Evolutionary conservation across 2,797 vertebrate genomes (phyloP).

Genomic region (Hirundo rustica): DNA sequence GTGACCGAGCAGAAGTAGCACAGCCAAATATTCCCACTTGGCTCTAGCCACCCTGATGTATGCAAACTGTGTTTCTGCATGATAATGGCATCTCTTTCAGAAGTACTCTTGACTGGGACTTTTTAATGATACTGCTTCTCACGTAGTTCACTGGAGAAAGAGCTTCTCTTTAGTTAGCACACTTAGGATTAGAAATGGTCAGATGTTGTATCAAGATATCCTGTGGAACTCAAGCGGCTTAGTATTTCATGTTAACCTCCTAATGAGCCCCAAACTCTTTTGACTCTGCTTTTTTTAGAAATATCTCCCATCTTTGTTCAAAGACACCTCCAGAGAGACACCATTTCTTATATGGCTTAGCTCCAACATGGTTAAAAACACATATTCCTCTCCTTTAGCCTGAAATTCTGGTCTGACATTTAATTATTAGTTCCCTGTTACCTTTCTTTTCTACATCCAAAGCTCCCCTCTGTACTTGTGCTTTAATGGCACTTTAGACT

Average conservation of each 20-base stretch:
- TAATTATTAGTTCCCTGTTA: not conserved
- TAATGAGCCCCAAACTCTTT: not conserved
- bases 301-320: not conserved
- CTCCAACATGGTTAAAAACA: not conserved
- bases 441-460: not conserved
- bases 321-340: not conserved
- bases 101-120: not conserved
- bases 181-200: not conserved
- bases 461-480: not conserved
- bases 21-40: not conserved
- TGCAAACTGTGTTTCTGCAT: not conserved
- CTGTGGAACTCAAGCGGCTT: not conserved
- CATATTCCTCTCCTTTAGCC: not conserved
- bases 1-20: not conserved
- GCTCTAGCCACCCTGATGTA: not conserved
- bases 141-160: not conserved
- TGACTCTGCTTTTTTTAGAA: not conserved
- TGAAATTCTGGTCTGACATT: not conserved
- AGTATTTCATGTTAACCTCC: not conserved
- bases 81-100: not conserved
- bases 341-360: not conserved
- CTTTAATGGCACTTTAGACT: not conserved
- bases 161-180: not conserved
- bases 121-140: not conserved
- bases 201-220: not conserved